Conservation (phyloP, 2,888 invertebrate genomes). For the Pollenia labialis region DNA sequence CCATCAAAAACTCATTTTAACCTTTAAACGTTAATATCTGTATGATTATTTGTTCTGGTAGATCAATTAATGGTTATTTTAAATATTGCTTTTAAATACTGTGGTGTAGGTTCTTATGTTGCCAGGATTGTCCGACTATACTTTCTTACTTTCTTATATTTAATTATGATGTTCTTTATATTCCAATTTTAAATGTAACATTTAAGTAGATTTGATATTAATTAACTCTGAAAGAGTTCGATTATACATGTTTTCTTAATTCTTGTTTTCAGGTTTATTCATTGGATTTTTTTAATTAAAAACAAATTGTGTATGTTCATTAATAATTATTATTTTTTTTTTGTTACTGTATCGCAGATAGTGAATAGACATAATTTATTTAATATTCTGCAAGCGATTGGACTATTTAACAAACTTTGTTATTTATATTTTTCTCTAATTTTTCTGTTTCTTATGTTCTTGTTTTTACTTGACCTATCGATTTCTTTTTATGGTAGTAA, state of each 20-base stretch:
- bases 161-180: too few species aligned
- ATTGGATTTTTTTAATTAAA: neutral
- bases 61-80: too few species aligned
- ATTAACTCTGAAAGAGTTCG: neutral
- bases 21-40: too few species aligned
- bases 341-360: neutral
- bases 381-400: neutral
- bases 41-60: too few species aligned
- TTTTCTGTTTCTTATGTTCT: neutral
- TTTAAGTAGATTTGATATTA: too few species aligned
- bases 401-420: neutral
- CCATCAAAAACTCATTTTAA: too few species aligned
- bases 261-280: neutral
- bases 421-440: neutral
- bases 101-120: too few species aligned
- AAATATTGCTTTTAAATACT: too few species aligned
- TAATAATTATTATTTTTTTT: neutral
- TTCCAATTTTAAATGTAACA: too few species aligned
- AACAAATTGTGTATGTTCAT: neutral
- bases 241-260: neutral
- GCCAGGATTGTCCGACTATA: too few species aligned
- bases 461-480: neutral
- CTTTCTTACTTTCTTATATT: too few species aligned
- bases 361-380: neutral
- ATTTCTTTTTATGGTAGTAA: neutral